Conservation (phyloP, 2,113 vertebrate genomes). For the Scatophagus argus region DNA sequence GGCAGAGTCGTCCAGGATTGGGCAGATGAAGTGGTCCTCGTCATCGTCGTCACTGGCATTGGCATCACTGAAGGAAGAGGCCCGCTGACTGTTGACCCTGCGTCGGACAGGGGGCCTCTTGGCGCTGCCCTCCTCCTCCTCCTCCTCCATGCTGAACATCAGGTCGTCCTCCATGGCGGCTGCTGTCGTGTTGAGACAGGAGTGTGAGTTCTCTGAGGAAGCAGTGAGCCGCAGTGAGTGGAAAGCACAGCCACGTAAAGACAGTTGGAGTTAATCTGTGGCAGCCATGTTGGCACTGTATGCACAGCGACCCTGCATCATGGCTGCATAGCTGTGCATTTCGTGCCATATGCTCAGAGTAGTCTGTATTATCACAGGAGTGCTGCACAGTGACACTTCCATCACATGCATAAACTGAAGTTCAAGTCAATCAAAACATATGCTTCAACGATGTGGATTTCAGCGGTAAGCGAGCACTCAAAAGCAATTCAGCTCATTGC, state of each 20-base stretch:
- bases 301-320: slow-evolving; percentile 10
- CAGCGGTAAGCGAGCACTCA: neutral
- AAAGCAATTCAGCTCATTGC: neutral
- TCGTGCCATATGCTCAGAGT: neutral
- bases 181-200: slow-evolving; percentile 13
- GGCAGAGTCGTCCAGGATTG: slow-evolving; percentile 90
- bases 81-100: slow-evolving; percentile 11
- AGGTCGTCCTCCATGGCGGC: slow-evolving; percentile 94
- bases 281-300: slow-evolving; percentile 24
- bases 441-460: neutral
- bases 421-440: neutral
- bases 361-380: neutral
- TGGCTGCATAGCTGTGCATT: slow-evolving; percentile 13
- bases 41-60: slow-evolving; percentile 86
- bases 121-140: slow-evolving; percentile 86
- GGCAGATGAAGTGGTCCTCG: slow-evolving; percentile 89
- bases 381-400: neutral
- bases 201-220: neutral
- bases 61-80: slow-evolving; percentile 68
- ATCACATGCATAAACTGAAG: neutral
- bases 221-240: neutral
- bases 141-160: slow-evolving; percentile 95
- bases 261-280: neutral
- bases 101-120: slow-evolving; percentile 53
- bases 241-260: neutral